phyloP scores from a whole-genome alignment of 2,888 invertebrate genomes.

The Folsomia manolachei region DNA sequence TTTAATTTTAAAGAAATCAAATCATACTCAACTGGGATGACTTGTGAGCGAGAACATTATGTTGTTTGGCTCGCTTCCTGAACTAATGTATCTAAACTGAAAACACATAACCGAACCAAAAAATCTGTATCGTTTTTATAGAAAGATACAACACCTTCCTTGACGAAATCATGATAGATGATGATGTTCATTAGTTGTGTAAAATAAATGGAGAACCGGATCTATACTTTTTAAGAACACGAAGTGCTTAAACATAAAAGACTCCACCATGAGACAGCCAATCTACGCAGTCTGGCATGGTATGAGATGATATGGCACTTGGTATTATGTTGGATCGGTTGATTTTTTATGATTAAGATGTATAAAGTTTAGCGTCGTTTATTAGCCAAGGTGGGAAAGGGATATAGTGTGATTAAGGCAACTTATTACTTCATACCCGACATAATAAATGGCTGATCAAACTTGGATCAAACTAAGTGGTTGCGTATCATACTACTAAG shows the following conservation, averaged over 20 bases:
- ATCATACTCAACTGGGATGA: too few species aligned
- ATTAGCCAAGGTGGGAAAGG: not conserved
- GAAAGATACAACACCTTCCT: too few species aligned
- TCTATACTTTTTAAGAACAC: constrained; percentile 16
- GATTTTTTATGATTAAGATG: not conserved
- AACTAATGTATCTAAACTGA: too few species aligned
- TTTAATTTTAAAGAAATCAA: too few species aligned
- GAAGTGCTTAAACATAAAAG: not conserved
- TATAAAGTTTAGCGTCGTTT: not conserved
- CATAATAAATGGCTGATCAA: not conserved
- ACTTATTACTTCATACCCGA: not conserved
- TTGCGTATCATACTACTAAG: too few species aligned
- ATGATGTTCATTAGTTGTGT: not conserved
- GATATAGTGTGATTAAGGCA: not conserved
- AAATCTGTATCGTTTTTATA: not conserved
- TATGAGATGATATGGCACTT: not conserved
- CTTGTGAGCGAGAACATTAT: too few species aligned
- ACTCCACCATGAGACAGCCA: not conserved
- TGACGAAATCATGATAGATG: not conserved
- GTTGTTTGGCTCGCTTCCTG: too few species aligned
- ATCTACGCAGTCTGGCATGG: not conserved
- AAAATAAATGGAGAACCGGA: constrained; percentile 18
- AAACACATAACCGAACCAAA: not conserved
- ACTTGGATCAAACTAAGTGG: too few species aligned
- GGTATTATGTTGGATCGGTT: not conserved